Percentiles rank a stretch among this genome's conserved stretches.
Evolutionary conservation across 2,888 invertebrate genomes (phyloP).

Genomic region (Lasius platythorax): DNA sequence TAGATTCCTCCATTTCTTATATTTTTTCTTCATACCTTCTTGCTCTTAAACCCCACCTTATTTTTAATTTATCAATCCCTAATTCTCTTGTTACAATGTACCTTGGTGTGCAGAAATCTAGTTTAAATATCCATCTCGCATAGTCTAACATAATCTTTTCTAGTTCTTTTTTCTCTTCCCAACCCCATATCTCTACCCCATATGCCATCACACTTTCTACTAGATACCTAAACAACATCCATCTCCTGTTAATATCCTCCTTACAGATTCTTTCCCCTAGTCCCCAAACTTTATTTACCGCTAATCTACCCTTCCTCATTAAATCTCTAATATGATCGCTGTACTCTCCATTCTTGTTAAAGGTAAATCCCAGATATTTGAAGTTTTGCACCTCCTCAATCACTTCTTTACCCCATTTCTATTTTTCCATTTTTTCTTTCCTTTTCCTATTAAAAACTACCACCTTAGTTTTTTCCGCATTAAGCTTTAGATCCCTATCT

Average conservation of each 20-base stretch:
- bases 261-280: not conserved
- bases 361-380: not conserved
- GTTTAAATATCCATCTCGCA: not conserved
- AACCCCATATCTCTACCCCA: not conserved
- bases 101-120: not conserved
- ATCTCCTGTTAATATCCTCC: not conserved
- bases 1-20: not conserved
- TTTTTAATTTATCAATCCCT: not conserved
- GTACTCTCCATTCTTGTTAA: not conserved
- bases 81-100: not conserved
- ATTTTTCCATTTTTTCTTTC: not conserved
- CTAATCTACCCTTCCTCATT: not conserved
- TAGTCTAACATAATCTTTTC: constrained; percentile 11
- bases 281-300: not conserved
- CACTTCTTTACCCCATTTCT: not conserved
- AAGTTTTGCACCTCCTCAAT: no score
- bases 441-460: not conserved
- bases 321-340: not conserved
- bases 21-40: not conserved
- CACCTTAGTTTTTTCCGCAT: not conserved
- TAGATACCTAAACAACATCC: not conserved
- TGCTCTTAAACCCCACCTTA: not conserved
- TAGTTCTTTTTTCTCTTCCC: not conserved
- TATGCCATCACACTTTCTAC: not conserved
- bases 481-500: no score